Conservation (phyloP, 2,888 invertebrate genomes). For the Caenorhabditis sinica region DNA sequence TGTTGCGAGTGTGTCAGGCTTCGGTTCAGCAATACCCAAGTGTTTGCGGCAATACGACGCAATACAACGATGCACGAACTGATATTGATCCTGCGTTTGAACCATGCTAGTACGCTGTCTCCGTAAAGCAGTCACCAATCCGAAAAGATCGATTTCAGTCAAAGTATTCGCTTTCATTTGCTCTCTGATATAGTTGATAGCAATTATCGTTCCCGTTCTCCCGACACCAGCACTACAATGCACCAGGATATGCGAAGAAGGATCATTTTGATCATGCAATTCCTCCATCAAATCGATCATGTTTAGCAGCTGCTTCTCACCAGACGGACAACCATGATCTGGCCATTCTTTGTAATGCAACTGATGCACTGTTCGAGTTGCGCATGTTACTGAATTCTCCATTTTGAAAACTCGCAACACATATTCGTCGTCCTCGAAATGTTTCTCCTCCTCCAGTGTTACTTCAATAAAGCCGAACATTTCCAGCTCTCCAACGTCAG, state of each 20-base stretch:
- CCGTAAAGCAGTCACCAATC: conserved; percentile 75
- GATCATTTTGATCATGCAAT: conserved; percentile 49
- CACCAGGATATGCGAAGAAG: conserved; percentile 74
- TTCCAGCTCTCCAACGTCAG: conserved; percentile 64
- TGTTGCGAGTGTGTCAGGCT: background rate
- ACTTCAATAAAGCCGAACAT: conserved; percentile 75
- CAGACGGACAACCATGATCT: conserved; percentile 80
- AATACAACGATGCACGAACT: conserved; percentile 79
- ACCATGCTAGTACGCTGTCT: conserved; percentile 80
- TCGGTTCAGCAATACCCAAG: conserved; percentile 65
- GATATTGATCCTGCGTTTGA: conserved; percentile 80
- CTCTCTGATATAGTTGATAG: conserved; percentile 76
- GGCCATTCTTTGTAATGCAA: conserved; percentile 82
- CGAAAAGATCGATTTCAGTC: conserved; percentile 70
- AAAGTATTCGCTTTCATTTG: conserved; percentile 68
- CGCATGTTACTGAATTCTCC: conserved; percentile 66
- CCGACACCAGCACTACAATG: conserved; percentile 82
- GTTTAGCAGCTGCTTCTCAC: conserved; percentile 76
- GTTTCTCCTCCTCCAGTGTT: conserved; percentile 71
- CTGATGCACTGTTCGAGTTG: conserved; percentile 70
- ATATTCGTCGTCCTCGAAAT: conserved; percentile 72
- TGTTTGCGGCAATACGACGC: conserved; percentile 73
- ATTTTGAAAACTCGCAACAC: conserved; percentile 72
- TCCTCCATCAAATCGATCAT: conserved; percentile 79
- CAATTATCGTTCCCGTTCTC: conserved; percentile 81